A percentile compares a stretch with the other conserved stretches of the same genome.
Conservation (phyloP, 2,888 invertebrate genomes). For the Axea sp. region DNA sequence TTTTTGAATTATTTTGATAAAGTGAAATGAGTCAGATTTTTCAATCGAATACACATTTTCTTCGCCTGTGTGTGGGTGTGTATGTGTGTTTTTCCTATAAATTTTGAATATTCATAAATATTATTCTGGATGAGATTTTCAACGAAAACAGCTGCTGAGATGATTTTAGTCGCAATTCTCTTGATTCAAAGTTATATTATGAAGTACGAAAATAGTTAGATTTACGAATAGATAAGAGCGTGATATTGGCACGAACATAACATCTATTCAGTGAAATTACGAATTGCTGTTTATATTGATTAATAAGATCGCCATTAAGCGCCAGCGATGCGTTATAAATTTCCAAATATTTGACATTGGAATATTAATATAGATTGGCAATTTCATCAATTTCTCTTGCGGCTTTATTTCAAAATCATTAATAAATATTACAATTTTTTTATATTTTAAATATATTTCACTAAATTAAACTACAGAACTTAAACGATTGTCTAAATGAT, state of each 20-base stretch:
- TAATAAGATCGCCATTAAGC: slow-evolving; percentile 50
- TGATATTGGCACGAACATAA: slow-evolving; percentile 57
- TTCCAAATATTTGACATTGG: slow-evolving; percentile 49
- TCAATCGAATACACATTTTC: neutral
- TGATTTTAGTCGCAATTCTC: slow-evolving; percentile 15
- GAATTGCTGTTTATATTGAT: slow-evolving; percentile 51
- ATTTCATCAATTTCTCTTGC: slow-evolving; percentile 33
- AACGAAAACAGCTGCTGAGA: slow-evolving; percentile 4
- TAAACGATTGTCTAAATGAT: no score
- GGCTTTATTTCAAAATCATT: slow-evolving; percentile 23
- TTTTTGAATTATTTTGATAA: no score
- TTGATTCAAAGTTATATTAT: slow-evolving; percentile 13
- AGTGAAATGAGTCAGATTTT: neutral
- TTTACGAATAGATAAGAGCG: slow-evolving; percentile 53
- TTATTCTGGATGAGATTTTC: slow-evolving; percentile 5
- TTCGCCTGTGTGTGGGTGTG: no score
- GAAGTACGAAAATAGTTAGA: slow-evolving; percentile 46
- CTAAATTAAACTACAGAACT: neutral
- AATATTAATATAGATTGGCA: slow-evolving; percentile 41
- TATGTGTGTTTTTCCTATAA: slow-evolving; percentile 1
- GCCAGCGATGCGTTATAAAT: slow-evolving; percentile 43
- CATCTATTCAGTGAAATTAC: slow-evolving; percentile 49
- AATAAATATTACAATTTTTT: slow-evolving; percentile 6
- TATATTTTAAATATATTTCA: no score
- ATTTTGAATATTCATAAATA: slow-evolving; percentile 7